Percentiles rank a stretch among this genome's conserved stretches.
Conservation (phyloP, 2,888 invertebrate species). For the Tethea ocularis region DNA sequence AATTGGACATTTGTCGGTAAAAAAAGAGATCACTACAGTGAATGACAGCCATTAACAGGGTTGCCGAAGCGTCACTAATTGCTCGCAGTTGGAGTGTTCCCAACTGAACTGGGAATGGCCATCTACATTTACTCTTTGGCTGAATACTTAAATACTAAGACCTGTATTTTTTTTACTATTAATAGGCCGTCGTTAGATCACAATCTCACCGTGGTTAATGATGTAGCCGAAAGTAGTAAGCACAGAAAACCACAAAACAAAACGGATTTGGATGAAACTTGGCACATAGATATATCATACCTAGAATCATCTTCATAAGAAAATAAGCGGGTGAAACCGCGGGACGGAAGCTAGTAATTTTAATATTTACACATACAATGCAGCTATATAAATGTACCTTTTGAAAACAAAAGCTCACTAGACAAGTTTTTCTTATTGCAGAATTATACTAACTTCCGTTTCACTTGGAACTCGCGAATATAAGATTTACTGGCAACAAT, state of each 20-base stretch:
- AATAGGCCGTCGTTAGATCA: no score
- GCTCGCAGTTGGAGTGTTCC: slow-evolving; percentile 37
- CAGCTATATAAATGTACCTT: no score
- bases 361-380: background rate
- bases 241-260: no score
- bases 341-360: no score
- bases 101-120: slow-evolving; percentile 24
- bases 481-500: slow-evolving; percentile 24
- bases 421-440: slow-evolving; percentile 17
- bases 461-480: slow-evolving; percentile 22
- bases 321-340: no score
- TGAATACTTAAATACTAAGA: background rate
- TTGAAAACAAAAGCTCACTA: slow-evolving; percentile 6
- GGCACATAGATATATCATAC: no score
- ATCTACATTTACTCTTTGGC: background rate
- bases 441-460: slow-evolving; percentile 26
- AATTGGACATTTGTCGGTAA: slow-evolving; percentile 16
- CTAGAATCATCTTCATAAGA: no score
- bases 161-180: no score
- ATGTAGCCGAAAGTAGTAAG: no score
- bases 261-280: no score
- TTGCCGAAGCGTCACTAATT: slow-evolving; percentile 39
- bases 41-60: slow-evolving; percentile 30
- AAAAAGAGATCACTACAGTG: slow-evolving; percentile 25
- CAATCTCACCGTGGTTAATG: no score